Evolutionary conservation across 2,797 vertebrate genomes (phyloP).

Genomic region (Agapornis canus): DNA sequence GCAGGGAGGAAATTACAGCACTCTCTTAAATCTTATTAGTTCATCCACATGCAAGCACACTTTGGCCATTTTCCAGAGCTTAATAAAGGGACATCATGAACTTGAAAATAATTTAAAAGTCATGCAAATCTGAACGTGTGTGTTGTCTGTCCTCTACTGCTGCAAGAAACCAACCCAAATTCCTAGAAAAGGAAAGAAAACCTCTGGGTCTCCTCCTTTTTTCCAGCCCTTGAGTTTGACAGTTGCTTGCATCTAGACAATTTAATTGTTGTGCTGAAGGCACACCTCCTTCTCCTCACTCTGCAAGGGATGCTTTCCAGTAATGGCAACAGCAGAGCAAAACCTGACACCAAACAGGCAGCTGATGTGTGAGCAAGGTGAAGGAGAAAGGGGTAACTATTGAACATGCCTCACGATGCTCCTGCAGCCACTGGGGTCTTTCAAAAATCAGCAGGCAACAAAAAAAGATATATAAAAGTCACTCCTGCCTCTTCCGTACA

Average conservation of each 20-base stretch:
- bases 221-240: background rate
- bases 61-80: conserved; percentile 19
- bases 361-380: conserved; percentile 58
- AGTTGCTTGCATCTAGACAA: background rate
- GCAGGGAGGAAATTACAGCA: conserved; percentile 26
- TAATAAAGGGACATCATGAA: background rate
- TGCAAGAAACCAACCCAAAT: background rate
- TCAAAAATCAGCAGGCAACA: conserved; percentile 5
- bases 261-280: conserved; percentile 29
- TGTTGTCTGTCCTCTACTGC: background rate
- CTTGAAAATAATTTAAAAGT: background rate
- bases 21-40: conserved; percentile 26
- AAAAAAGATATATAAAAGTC: background rate
- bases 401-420: background rate
- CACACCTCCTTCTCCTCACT: background rate
- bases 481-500: background rate
- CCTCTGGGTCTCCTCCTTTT: background rate
- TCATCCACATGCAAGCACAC: background rate
- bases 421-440: background rate
- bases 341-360: conserved; percentile 17
- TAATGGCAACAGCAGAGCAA: conserved; percentile 25
- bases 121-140: background rate
- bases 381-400: conserved; percentile 44
- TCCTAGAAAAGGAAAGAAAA: background rate
- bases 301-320: conserved; percentile 23